Evolutionary conservation across 2,888 invertebrate genomes (phyloP), one percentile per base, ranked within the genome.

Genomic region (Rhimphoctona megacephalus): DNA sequence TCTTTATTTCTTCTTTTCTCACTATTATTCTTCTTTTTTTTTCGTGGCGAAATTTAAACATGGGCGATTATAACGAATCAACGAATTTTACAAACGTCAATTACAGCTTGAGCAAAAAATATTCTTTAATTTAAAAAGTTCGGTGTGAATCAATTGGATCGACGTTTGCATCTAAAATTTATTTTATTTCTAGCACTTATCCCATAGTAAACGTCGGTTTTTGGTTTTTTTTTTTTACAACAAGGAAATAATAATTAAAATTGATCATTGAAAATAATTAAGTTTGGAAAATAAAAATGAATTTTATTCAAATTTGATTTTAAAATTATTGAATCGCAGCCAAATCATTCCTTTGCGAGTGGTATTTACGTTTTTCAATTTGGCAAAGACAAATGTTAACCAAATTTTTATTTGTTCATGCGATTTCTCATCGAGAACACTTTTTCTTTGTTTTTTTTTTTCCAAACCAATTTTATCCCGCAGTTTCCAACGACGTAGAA

Each of bases 61-160:
- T 66, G 36, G 74, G 17, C 57, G 74, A 57, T 57, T 57, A 74
- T 57, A 25, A 74, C 39, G 36, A 57, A 74, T 61, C 39, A 54
- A 57, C 39, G 25, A 57, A 73, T 52, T 54, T 73, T 54, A 73
- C 52, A 52, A 54, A 61, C 61, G 30, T 30, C 61, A 73, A 73
- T 33, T 36, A 22, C 73, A 73, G 30, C 5, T 66, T 66, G 66
- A 39, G 66, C 66, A 39, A 61, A 61, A 61, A 61, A 61, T 61
- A 61, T 61, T 30, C 17, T 61, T 61, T 30, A 61, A 61, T 61
- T 61, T 30, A 61, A 61, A 30, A 61, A 61, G 14, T 61, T 61
- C 61, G 61, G 61, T 61, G 30, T 61, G 61, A 30, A 61, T 30
- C 5, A 61, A 30, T 30, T 61, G 61, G 61, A 61, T 61, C n/a